phyloP scores from a whole-genome alignment of 2,888 invertebrate species.

The Coelinius sp. region DNA sequence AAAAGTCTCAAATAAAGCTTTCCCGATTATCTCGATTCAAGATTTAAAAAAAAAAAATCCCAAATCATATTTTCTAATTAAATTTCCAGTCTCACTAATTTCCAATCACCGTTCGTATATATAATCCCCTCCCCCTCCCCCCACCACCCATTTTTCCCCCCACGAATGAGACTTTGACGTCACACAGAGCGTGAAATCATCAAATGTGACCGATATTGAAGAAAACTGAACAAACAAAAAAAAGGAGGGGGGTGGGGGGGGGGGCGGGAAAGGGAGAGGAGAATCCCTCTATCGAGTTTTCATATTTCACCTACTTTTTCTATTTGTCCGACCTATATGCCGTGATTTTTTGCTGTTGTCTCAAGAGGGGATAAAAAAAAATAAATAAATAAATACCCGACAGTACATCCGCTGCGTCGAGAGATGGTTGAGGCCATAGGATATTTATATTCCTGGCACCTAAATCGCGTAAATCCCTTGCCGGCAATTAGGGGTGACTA shows the following conservation, averaged over 20 bases:
- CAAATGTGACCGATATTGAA: slow-evolving; percentile 2
- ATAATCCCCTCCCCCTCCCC: background rate
- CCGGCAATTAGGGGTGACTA: slow-evolving; percentile 58
- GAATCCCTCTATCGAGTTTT: background rate
- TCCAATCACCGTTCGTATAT: too few relatives aligned
- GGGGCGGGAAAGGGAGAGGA: too few relatives aligned
- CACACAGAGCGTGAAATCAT: background rate
- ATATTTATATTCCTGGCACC: slow-evolving; percentile 61
- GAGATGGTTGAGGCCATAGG: slow-evolving; percentile 16
- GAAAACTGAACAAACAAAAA: background rate
- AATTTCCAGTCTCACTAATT: too few relatives aligned
- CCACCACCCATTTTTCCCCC: background rate
- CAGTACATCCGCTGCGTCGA: background rate
- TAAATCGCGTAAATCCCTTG: slow-evolving; percentile 59
- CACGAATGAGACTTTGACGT: slow-evolving; percentile 13
- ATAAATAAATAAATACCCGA: slow-evolving; percentile 25
- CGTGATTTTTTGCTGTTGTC: background rate
- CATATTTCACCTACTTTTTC: background rate
- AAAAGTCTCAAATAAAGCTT: too few relatives aligned
- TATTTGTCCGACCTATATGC: too few relatives aligned
- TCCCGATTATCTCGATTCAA: too few relatives aligned
- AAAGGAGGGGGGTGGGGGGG: too few relatives aligned
- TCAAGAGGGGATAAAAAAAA: background rate
- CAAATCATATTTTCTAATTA: too few relatives aligned
- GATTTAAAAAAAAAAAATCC: too few relatives aligned